Evolutionary conservation across 2,888 invertebrate genomes (phyloP), one percentile per base, ranked within the genome.

Genomic region (Eumerus sabulonum): DNA sequence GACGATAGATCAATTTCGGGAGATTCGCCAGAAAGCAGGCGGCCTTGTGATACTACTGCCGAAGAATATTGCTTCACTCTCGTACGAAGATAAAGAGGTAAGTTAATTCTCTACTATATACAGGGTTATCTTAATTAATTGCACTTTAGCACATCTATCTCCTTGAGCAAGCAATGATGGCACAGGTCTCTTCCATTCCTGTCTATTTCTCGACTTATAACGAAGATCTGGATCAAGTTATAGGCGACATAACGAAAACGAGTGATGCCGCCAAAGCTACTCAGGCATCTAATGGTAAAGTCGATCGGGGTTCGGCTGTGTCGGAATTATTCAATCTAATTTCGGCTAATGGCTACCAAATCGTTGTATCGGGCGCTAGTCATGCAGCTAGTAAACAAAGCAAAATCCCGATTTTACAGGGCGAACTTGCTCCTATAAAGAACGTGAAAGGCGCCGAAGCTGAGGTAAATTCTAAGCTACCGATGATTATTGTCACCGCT

Each of bases 281-380:
- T 12, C 68, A 76, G 38, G 40, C 64, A 0, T 40, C 67, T 17
- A 38, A 48, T 3, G 60, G n/a, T 1, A 72, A 82, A 60, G 91
- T 71, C 9, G 93, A 90, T 89, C 92, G 88, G 0, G 92, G 92
- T 42, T 95, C 96, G 0, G 97, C 96, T 0, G 89, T 95, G 11
- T 94, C 95, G 86, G 96, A 96, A 7, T 91, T 98, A 88, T 89
- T 97, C 71, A 94, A 94, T 85, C 93, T 96, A 12, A 93, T 98
- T n/a, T 94, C 96, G 14, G 97, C 96, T 0, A 98, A 97, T 90
- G 98, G 98, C 9, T 98, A 97, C 90, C 98, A 98, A 90, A 93
- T 89, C 87, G 95, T 96, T 81, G 94, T 97, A 19, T 92, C 94
- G 73, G 93, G 95, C 5, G 90, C 93, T 16, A 92, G 93, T 79